phyloP scores from a whole-genome alignment of 2,888 invertebrate species.

The Xestia ashworthii region DNA sequence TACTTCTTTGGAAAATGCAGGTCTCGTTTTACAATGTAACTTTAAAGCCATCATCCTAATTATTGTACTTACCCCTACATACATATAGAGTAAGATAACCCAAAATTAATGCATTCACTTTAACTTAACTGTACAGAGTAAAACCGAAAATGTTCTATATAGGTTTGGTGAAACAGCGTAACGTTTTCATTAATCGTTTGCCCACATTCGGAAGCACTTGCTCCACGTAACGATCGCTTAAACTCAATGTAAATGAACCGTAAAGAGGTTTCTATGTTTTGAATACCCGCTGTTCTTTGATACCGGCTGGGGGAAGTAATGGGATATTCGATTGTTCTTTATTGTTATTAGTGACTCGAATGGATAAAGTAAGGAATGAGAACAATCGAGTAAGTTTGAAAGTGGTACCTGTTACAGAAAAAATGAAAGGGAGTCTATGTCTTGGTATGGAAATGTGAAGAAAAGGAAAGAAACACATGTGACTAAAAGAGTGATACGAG shows the following conservation, averaged over 20 bases:
- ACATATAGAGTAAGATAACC: constrained; percentile 16
- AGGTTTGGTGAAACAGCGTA: constrained; percentile 46
- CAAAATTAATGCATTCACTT: constrained; percentile 40
- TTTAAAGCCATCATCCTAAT: not conserved
- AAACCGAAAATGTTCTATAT: constrained; percentile 54
- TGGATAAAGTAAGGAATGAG: not conserved
- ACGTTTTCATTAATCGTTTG: constrained; percentile 64
- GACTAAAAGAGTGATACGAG: too few relatives aligned
- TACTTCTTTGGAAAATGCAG: not conserved
- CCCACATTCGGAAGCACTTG: constrained; percentile 54
- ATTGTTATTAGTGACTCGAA: constrained; percentile 6
- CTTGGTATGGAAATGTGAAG: not conserved
- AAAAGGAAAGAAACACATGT: not conserved
- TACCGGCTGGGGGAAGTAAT: constrained; percentile 20
- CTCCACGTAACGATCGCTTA: constrained; percentile 48
- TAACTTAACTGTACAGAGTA: constrained; percentile 29
- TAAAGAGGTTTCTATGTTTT: constrained; percentile 56
- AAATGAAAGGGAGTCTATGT: not conserved
- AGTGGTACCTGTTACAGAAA: not conserved
- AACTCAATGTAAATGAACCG: constrained; percentile 58
- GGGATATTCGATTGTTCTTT: constrained; percentile 29
- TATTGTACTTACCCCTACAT: not conserved
- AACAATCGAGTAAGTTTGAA: too few relatives aligned
- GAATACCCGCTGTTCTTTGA: constrained; percentile 39
- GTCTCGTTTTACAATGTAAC: not conserved